Evolutionary conservation across 1,140 invertebrate species (phyloP).

Genomic region (Aphaenogaster floridana): DNA sequence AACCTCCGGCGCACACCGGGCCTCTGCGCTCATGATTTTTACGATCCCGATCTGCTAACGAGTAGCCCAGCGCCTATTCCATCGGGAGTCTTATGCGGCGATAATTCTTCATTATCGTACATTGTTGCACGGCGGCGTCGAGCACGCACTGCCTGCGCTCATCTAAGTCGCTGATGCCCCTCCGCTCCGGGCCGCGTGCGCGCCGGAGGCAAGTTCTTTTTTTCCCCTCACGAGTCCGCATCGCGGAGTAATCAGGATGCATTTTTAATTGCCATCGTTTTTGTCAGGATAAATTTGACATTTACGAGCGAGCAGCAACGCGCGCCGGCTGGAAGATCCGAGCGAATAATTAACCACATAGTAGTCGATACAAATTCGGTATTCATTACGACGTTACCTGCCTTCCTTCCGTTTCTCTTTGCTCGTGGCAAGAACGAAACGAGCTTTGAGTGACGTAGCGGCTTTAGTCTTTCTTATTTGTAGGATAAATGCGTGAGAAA

Average conservation of each 20-base stretch:
- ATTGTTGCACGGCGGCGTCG: conserved; percentile 82
- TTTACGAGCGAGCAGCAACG: conserved; percentile 68
- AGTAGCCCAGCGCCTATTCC: conserved; percentile 82
- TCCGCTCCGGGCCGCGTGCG: not conserved
- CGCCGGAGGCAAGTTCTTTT: conserved; percentile 56
- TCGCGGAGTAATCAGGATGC: conserved; percentile 78
- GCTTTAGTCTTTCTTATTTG: conserved; percentile 15
- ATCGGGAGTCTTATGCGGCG: conserved; percentile 82
- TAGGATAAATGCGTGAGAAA: conserved; percentile 46
- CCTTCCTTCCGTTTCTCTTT: not conserved
- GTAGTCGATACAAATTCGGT: conserved; percentile 66
- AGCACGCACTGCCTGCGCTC: conserved; percentile 38
- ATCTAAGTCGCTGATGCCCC: conserved; percentile 64
- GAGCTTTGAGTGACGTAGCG: conserved; percentile 38
- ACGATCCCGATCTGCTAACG: conserved; percentile 84
- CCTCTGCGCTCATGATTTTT: conserved; percentile 81
- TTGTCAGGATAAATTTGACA: conserved; percentile 70
- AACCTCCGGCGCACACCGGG: conserved; percentile 27
- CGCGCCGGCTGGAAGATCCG: not conserved
- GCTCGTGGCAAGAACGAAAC: conserved; percentile 51
- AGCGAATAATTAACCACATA: conserved; percentile 70
- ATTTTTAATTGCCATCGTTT: conserved; percentile 81
- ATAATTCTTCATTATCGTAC: conserved; percentile 87
- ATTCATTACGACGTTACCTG: conserved; percentile 56
- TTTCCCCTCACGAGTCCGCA: conserved; percentile 45